Conservation (phyloP, 2,113 vertebrate species). For the Carassius carassius region DNA sequence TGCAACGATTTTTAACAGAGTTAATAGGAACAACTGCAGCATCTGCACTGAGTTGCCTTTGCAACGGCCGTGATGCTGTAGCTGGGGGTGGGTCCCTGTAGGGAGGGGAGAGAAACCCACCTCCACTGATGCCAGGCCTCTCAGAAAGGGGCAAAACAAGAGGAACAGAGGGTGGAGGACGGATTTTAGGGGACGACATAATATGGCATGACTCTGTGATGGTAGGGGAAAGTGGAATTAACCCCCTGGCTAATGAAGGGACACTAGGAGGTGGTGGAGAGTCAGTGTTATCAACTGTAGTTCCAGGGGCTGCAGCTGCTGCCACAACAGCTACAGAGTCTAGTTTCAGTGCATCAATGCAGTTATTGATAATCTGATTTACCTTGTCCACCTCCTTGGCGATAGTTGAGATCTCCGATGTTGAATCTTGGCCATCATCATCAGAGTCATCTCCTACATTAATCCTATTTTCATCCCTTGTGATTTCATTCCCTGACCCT, state of each 20-base stretch:
- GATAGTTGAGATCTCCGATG: slow-evolving; percentile 96
- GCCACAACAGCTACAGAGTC: slow-evolving; percentile 84
- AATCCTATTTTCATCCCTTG: slow-evolving; percentile 74
- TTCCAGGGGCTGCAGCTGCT: slow-evolving; percentile 71
- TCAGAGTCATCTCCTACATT: slow-evolving; percentile 84
- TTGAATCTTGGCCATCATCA: slow-evolving; percentile 88
- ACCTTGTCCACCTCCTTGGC: slow-evolving; percentile 99
- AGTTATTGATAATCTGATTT: slow-evolving; percentile 99
- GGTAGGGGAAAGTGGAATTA: slow-evolving; percentile 74
- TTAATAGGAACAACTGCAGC: slow-evolving; percentile 72
- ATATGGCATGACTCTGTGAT: slow-evolving; percentile 66
- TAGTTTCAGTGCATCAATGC: slow-evolving; percentile 95
- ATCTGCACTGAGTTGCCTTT: slow-evolving; percentile 93
- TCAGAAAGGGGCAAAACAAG: slow-evolving; percentile 78
- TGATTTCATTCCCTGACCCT: slow-evolving; percentile 61
- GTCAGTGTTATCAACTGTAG: slow-evolving; percentile 72
- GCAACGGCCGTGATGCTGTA: slow-evolving; percentile 85
- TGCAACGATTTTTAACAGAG: slow-evolving; percentile 85
- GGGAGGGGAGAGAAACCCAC: slow-evolving; percentile 90
- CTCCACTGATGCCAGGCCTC: slow-evolving; percentile 78
- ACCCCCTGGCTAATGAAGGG: slow-evolving; percentile 79
- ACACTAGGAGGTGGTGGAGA: slow-evolving; percentile 79
- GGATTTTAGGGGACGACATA: slow-evolving; percentile 77
- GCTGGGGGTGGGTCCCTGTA: slow-evolving; percentile 87
- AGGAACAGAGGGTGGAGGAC: slow-evolving; percentile 71